Percentiles rank a stretch among this genome's conserved stretches.
These are phyloP conservation scores for Drosophila pachea DNA, from an alignment of 1,140 invertebrate genomes.

Conservation along the genomic window DNA sequence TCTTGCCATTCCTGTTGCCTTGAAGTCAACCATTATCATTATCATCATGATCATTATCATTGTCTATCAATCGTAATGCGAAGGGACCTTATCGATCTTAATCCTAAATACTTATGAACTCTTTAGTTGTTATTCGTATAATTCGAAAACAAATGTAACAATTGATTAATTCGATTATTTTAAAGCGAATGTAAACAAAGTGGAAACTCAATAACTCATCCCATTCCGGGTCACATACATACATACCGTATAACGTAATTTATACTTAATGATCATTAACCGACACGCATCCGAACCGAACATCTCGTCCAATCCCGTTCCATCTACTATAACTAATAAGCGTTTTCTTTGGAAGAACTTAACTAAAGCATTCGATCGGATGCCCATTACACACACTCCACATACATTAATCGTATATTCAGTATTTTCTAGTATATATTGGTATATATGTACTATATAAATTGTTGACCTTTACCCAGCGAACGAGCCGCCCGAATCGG, in stretches of 20 bases:
- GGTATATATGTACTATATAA: constrained; percentile 3
- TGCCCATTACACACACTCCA: constrained; percentile 16
- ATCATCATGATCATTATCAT: constrained; percentile 19
- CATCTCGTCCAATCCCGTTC: neutral
- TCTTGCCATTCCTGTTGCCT: constrained; percentile 43
- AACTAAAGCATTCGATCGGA: constrained; percentile 57
- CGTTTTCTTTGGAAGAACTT: constrained; percentile 74
- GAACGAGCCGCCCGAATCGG: constrained; percentile 5
- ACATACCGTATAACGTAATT: constrained; percentile 7
- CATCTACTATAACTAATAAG: constrained; percentile 66
- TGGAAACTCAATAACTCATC: constrained; percentile 32
- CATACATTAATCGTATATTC: no score
- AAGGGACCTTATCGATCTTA: constrained; percentile 50
- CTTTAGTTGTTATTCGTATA: neutral
- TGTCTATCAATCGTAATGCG: constrained; percentile 17
- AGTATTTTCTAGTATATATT: neutral
- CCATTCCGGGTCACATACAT: constrained; percentile 9
- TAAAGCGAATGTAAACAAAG: constrained; percentile 18
- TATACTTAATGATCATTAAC: constrained; percentile 4
- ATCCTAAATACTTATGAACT: constrained; percentile 20
- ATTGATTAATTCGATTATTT: constrained; percentile 23
- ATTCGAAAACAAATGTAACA: constrained; percentile 53
- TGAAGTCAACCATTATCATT: constrained; percentile 22
- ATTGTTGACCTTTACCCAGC: no score
- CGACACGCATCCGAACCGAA: constrained; percentile 1